Percentiles rank a stretch among this genome's conserved stretches.
Evolutionary conservation across 2,888 invertebrate species (phyloP).

Genomic region (Octodonta nipae): DNA sequence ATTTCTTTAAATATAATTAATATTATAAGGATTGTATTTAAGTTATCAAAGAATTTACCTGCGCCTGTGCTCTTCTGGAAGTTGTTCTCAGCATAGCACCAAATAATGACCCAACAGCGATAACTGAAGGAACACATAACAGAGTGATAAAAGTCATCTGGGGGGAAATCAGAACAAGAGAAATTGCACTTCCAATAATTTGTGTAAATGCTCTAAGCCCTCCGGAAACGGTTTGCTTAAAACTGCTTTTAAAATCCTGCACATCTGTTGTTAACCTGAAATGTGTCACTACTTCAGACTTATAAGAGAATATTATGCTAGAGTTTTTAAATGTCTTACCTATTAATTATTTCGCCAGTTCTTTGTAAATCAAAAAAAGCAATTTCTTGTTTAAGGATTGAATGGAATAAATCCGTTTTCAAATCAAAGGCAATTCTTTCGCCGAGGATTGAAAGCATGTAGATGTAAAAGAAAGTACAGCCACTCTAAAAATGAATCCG

Average conservation of each 20-base stretch:
- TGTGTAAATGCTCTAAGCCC: conserved; percentile 79
- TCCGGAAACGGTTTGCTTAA: conserved; percentile 85
- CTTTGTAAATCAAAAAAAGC: conserved; percentile 81
- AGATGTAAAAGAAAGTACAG: conserved; percentile 83
- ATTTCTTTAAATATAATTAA: too few relatives aligned
- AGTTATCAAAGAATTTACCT: conserved; percentile 41
- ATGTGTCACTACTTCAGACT: conserved; percentile 14
- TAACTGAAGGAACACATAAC: conserved; percentile 73
- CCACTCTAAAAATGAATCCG: conserved; percentile 39
- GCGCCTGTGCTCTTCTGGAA: conserved; percentile 69
- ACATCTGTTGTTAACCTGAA: conserved; percentile 78
- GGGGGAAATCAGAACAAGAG: conserved; percentile 77
- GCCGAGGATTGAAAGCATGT: conserved; percentile 72
- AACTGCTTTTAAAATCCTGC: conserved; percentile 93
- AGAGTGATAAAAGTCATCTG: conserved; percentile 75
- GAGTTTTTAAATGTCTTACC: too few relatives aligned
- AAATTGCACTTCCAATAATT: conserved; percentile 63
- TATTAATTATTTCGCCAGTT: conserved; percentile 83
- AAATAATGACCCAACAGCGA: conserved; percentile 69
- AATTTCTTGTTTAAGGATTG: conserved; percentile 75
- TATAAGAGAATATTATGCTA: conserved; percentile 2
- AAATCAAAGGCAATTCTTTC: conserved; percentile 74
- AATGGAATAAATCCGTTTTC: conserved; percentile 67
- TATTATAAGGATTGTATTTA: too few relatives aligned
- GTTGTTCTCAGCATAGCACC: conserved; percentile 64